Conservation (phyloP, 2,113 vertebrate species). For the Redunca redunca region DNA sequence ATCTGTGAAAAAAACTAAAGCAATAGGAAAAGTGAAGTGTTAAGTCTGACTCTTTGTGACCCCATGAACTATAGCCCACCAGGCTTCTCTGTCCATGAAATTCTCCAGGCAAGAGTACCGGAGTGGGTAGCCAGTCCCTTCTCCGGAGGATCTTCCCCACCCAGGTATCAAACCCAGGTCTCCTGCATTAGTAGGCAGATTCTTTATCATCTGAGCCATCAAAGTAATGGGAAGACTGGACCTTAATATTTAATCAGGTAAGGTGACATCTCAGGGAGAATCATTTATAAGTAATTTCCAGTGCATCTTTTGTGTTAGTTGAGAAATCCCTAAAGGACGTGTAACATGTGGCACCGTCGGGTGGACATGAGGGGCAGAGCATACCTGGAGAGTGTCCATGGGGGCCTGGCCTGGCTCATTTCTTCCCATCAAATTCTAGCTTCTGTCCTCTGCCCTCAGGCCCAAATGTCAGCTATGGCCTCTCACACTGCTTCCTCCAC, state of each 20-base stretch:
- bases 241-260: background rate
- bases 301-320: background rate
- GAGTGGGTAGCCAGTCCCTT: background rate
- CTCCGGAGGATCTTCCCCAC: background rate
- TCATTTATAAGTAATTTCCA: background rate
- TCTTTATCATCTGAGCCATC: background rate
- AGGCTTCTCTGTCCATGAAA: background rate
- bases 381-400: rapidly evolving
- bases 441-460: background rate
- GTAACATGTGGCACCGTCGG: rapidly evolving
- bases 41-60: background rate
- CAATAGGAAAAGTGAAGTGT: background rate
- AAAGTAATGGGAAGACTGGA: background rate
- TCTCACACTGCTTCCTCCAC: no score
- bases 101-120: background rate
- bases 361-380: rapidly evolving
- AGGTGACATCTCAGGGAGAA: no score
- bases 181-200: background rate
- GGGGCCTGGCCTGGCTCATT: background rate
- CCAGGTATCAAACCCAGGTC: background rate
- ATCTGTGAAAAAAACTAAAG: background rate
- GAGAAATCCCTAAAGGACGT: background rate
- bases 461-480: rapidly evolving
- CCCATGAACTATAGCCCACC: background rate
- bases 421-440: rapidly evolving